Evolutionary conservation across 2,797 vertebrate genomes (phyloP).

Genomic region (Megaceryle alcyon): DNA sequence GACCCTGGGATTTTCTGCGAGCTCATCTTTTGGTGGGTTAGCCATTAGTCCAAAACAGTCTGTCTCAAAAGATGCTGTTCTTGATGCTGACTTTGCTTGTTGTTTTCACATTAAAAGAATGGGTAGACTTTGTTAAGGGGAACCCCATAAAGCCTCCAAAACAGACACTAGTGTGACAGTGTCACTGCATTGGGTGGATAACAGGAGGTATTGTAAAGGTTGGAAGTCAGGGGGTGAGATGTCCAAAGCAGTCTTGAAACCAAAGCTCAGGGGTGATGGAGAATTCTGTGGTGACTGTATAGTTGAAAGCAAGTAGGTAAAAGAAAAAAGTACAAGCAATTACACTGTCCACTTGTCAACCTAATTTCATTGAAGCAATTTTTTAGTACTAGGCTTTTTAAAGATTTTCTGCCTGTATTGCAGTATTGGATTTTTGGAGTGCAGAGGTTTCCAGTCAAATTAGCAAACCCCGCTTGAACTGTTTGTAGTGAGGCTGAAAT

Average conservation of each 20-base stretch:
- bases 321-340: neutral
- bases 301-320: neutral
- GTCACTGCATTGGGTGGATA: fast-evolving
- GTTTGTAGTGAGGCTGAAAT: neutral
- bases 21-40: neutral
- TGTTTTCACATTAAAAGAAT: neutral
- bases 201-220: neutral
- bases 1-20: neutral
- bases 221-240: neutral
- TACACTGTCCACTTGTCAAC: neutral
- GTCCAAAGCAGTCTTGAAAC: neutral
- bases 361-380: neutral
- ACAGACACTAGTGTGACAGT: neutral
- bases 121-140: neutral
- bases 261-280: neutral
- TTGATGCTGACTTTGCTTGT: neutral
- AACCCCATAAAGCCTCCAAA: neutral
- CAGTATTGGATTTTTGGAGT: neutral
- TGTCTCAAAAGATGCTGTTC: neutral
- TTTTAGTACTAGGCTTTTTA: neutral
- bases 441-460: neutral
- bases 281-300: neutral
- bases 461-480: neutral
- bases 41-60: neutral
- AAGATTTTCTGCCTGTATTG: neutral